Conservation (phyloP, 2,888 invertebrate species). For the Melikaiella ostensackeni region DNA sequence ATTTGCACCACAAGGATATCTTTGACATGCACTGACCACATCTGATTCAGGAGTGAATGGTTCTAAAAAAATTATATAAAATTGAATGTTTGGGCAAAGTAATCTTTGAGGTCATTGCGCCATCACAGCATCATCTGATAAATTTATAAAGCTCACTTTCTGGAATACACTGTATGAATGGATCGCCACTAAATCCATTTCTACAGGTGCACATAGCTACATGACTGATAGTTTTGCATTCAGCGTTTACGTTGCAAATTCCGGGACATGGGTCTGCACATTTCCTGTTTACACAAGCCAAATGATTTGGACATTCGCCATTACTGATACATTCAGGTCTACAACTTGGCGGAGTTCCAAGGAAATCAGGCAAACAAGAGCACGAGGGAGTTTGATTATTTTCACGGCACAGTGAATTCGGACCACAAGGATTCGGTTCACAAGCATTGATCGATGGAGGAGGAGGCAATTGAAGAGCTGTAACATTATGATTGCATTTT, state of each 20-base stretch:
- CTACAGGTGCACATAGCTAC: conserved; percentile 83
- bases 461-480: conserved; percentile 64
- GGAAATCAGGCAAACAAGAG: conserved; percentile 82
- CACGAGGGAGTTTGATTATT: conserved; percentile 83
- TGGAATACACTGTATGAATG: conserved; percentile 79
- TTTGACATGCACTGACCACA: conserved; percentile 80
- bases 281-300: conserved; percentile 84
- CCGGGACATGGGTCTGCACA: conserved; percentile 85
- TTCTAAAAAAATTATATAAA: conserved; percentile 45
- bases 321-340: conserved; percentile 84
- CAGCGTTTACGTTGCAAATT: conserved; percentile 84
- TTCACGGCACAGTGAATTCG: conserved; percentile 82
- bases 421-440: conserved; percentile 84
- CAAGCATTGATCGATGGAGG: conserved; percentile 80
- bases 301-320: conserved; percentile 82
- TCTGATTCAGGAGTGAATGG: conserved; percentile 42
- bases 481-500: conserved; percentile 22
- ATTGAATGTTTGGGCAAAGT: not conserved
- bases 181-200: conserved; percentile 83
- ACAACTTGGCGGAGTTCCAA: conserved; percentile 83
- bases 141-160: conserved; percentile 1
- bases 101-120: no score
- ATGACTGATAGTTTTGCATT: conserved; percentile 87
- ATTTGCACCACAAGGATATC: conserved; percentile 87
- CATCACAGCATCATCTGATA: not conserved